phyloP scores from a whole-genome alignment of 2,888 invertebrate genomes.

The Xanthorhoe spadicearia region DNA sequence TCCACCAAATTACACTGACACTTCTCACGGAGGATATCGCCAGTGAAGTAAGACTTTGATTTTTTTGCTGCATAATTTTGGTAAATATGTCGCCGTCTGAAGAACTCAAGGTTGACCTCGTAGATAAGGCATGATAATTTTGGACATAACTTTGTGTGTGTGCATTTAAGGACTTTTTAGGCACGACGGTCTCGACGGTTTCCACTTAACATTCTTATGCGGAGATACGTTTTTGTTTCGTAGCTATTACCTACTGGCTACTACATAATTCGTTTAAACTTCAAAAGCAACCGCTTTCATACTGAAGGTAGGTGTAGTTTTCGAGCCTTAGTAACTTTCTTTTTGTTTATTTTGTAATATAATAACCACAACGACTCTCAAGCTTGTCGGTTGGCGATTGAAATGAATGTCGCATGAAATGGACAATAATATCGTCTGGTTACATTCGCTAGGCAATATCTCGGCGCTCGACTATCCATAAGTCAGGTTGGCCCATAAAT shows the following conservation, averaged over 20 bases:
- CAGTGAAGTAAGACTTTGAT: constrained; percentile 47
- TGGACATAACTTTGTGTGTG: constrained; percentile 63
- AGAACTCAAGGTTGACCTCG: constrained; percentile 80
- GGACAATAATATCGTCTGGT: constrained; percentile 12
- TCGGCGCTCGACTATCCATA: constrained; percentile 30
- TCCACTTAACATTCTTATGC: constrained; percentile 35
- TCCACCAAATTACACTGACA: constrained; percentile 61
- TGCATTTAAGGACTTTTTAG: constrained; percentile 62
- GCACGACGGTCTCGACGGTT: constrained; percentile 38
- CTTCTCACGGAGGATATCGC: constrained; percentile 42
- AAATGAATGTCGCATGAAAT: constrained; percentile 7
- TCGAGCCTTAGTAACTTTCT: background rate
- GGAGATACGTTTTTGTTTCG: constrained; percentile 28
- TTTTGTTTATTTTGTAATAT: constrained; percentile 3
- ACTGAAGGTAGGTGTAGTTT: constrained; percentile 7
- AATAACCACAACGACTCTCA: background rate
- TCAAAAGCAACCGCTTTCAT: constrained; percentile 20
- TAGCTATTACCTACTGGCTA: constrained; percentile 17
- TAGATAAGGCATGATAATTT: constrained; percentile 80
- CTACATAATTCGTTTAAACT: constrained; percentile 20
- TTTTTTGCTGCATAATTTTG: constrained; percentile 62
- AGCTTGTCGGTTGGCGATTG: background rate
- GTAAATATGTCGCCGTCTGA: constrained; percentile 73
- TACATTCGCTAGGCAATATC: constrained; percentile 24
- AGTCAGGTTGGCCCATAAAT: constrained; percentile 52